A percentile compares a stretch with the other conserved stretches of the same genome.
Evolutionary conservation across 2,797 vertebrate genomes (phyloP).

Genomic region (Antennarius maculatus): DNA sequence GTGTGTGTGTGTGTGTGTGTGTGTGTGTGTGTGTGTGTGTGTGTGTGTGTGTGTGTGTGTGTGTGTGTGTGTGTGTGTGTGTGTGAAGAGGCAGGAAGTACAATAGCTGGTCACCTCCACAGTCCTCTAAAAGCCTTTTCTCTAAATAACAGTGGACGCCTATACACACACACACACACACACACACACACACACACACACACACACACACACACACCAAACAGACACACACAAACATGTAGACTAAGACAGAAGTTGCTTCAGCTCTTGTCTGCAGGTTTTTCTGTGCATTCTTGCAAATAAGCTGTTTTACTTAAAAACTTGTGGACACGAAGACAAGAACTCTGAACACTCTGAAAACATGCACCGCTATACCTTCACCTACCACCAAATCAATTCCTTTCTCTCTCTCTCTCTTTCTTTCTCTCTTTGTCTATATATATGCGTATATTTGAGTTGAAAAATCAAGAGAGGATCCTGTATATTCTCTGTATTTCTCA

Average conservation of each 20-base stretch:
- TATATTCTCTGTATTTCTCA: conserved; percentile 41
- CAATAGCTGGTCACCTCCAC: conserved; percentile 78
- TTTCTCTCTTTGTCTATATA: conserved; percentile 9
- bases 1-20: too few species aligned
- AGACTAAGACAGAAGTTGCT: conserved; percentile 33
- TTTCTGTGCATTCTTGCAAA: conserved; percentile 13
- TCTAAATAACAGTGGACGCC: conserved; percentile 77
- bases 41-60: too few species aligned
- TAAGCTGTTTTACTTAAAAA: conserved; percentile 61
- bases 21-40: too few species aligned
- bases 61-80: conserved; percentile 24
- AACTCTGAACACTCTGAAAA: conserved; percentile 49
- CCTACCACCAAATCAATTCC: neutral
- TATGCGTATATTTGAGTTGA: too few species aligned
- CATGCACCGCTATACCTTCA: conserved; percentile 36
- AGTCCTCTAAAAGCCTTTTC: conserved; percentile 68
- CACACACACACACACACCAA: conserved; percentile 9
- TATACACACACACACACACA: conserved; percentile 31
- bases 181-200: conserved; percentile 46
- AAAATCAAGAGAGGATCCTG: too few species aligned
- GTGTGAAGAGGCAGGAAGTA: conserved; percentile 43
- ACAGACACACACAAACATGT: conserved; percentile 27
- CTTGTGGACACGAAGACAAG: conserved; percentile 18
- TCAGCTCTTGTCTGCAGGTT: conserved; percentile 42
- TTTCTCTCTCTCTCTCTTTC: conserved; percentile 17